phyloP scores from a whole-genome alignment of 2,113 vertebrate species.

The Oncorhynchus tshawytscha region DNA sequence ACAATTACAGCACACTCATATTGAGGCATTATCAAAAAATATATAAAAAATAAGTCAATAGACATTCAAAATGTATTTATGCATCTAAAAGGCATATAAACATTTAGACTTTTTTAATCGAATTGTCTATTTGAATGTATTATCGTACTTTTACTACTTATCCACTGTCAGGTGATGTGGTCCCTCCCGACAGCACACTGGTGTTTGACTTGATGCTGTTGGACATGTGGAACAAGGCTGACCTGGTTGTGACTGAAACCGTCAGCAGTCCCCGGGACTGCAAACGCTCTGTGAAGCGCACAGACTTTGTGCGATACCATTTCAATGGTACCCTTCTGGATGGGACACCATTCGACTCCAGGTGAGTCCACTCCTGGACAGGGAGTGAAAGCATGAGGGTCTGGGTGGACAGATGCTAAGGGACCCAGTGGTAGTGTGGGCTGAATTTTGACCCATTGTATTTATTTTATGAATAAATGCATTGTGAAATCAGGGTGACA shows the following conservation, averaged over 20 bases:
- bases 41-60: not conserved
- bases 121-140: not conserved
- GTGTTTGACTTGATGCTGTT: constrained; percentile 88
- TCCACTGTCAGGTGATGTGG: constrained; percentile 76
- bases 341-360: constrained; percentile 87
- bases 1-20: too few species aligned
- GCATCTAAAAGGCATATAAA: not conserved
- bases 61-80: not conserved
- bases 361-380: constrained; percentile 67
- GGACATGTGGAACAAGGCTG: constrained; percentile 91
- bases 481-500: too few species aligned
- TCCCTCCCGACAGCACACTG: constrained; percentile 90
- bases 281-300: constrained; percentile 82
- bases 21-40: too few species aligned
- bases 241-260: constrained; percentile 82
- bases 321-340: constrained; percentile 93
- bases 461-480: too few species aligned
- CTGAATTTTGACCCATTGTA: too few species aligned
- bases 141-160: not conserved
- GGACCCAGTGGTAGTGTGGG: too few species aligned
- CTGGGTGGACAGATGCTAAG: not conserved
- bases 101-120: not conserved
- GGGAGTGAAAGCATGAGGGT: not conserved
- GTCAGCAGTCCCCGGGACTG: constrained; percentile 79
- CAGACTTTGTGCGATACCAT: constrained; percentile 92